Percentiles rank a stretch among this genome's conserved stretches.
Evolutionary conservation across 2,113 vertebrate species (phyloP).

Genomic region (Engystomops pustulosus): DNA sequence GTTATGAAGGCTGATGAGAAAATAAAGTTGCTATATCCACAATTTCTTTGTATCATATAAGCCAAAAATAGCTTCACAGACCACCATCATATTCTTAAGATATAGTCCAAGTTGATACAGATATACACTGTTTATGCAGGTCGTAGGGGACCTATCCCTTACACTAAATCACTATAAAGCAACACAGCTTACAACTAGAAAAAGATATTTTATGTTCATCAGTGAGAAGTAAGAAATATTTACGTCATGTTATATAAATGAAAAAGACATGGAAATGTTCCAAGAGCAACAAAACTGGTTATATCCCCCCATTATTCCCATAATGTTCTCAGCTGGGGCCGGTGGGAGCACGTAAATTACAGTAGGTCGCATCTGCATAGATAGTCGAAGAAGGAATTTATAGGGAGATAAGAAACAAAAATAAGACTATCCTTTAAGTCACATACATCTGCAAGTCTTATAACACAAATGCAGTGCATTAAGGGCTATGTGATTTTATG

Average conservation of each 20-base stretch:
- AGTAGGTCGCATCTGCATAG: background rate
- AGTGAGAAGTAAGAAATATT: conserved; percentile 14
- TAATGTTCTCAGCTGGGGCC: background rate
- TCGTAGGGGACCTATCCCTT: background rate
- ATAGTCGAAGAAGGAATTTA: conserved; percentile 12
- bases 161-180: conserved; percentile 40
- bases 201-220: conserved; percentile 12
- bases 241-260: conserved; percentile 30
- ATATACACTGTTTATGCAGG: background rate
- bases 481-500: background rate
- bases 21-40: background rate
- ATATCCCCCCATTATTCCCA: conserved; percentile 8
- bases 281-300: conserved; percentile 32
- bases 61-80: background rate
- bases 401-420: background rate
- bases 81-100: background rate
- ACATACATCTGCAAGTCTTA: background rate
- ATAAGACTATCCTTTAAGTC: conserved; percentile 1
- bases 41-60: background rate
- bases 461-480: background rate
- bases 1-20: background rate
- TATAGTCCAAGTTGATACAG: background rate
- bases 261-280: conserved; percentile 13
- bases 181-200: conserved; percentile 36
- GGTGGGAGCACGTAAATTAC: background rate